These are phyloP conservation scores for Amyelois transitella DNA, from an alignment of 1,140 invertebrate species.

Conservation along the genomic window DNA sequence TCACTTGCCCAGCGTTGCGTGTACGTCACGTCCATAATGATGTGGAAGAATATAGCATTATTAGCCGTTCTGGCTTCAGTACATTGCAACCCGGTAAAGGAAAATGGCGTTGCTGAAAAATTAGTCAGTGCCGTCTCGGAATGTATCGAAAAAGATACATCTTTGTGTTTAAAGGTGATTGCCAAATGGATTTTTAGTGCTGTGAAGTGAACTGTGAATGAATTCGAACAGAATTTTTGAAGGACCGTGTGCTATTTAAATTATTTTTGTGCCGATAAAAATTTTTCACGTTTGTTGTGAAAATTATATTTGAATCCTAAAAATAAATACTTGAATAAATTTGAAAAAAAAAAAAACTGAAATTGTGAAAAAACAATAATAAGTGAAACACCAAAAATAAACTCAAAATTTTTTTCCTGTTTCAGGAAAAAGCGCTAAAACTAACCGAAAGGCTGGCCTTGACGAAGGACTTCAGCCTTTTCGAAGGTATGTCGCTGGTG, in stretches of 20 bases:
- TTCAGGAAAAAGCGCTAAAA: constrained; percentile 65
- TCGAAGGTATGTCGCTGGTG: constrained; percentile 57
- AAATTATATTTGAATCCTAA: no score
- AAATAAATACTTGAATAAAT: background rate
- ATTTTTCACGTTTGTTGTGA: no score
- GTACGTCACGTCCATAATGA: constrained; percentile 31
- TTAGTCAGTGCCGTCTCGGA: constrained; percentile 59
- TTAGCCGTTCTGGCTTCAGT: constrained; percentile 50
- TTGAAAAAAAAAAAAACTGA: background rate
- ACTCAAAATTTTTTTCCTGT: constrained; percentile 14
- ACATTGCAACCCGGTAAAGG: constrained; percentile 48
- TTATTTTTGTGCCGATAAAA: background rate
- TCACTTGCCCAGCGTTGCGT: constrained; percentile 46
- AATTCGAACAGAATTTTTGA: background rate
- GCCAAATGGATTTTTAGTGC: constrained; percentile 25
- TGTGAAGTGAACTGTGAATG: constrained; percentile 42
- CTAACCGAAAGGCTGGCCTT: constrained; percentile 53
- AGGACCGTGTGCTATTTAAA: background rate
- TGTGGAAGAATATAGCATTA: constrained; percentile 50
- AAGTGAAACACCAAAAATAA: background rate
- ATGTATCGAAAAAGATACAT: constrained; percentile 60
- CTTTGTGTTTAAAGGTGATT: constrained; percentile 67
- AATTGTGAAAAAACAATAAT: background rate
- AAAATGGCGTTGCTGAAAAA: constrained; percentile 57
- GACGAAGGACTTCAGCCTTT: constrained; percentile 47